Evolutionary conservation across 2,888 invertebrate genomes (phyloP).

Genomic region (Osmoderma eremita): DNA sequence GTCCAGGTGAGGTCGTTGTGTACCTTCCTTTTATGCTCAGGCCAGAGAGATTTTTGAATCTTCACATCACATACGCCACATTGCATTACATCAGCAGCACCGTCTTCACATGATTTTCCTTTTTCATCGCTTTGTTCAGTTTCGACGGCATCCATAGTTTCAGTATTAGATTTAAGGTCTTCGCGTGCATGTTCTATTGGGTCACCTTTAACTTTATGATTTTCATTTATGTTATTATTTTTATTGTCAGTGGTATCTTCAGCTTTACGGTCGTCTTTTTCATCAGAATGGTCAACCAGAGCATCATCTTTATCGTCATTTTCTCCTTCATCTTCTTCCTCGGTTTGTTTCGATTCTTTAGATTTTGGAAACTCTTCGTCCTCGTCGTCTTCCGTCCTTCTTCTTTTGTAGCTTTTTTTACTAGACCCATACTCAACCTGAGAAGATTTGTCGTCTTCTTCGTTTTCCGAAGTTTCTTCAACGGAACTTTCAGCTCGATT

Average conservation of each 20-base stretch:
- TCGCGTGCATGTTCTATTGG: neutral
- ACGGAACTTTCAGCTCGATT: neutral
- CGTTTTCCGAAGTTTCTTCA: neutral
- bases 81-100: slow-evolving; percentile 43
- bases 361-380: neutral
- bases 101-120: slow-evolving; percentile 6
- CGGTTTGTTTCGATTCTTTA: slow-evolving; percentile 14
- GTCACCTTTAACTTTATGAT: neutral
- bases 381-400: neutral
- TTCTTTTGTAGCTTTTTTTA: neutral
- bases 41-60: slow-evolving; percentile 65
- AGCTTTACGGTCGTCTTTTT: slow-evolving; percentile 2
- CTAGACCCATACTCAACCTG: slow-evolving; percentile 30
- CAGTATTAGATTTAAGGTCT: neutral
- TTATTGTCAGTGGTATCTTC: neutral
- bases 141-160: slow-evolving; percentile 4
- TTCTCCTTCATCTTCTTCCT: slow-evolving; percentile 6
- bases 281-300: neutral
- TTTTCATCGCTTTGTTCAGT: slow-evolving; percentile 3
- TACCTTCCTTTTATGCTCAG: slow-evolving; percentile 59
- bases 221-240: slow-evolving; percentile 9
- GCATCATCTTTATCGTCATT: slow-evolving; percentile 21
- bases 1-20: slow-evolving; percentile 72
- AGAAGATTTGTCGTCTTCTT: neutral
- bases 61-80: slow-evolving; percentile 66